These are phyloP conservation scores for Hyperopisus bebe DNA, from an alignment of 2,113 vertebrate genomes.

Conservation along the genomic window DNA sequence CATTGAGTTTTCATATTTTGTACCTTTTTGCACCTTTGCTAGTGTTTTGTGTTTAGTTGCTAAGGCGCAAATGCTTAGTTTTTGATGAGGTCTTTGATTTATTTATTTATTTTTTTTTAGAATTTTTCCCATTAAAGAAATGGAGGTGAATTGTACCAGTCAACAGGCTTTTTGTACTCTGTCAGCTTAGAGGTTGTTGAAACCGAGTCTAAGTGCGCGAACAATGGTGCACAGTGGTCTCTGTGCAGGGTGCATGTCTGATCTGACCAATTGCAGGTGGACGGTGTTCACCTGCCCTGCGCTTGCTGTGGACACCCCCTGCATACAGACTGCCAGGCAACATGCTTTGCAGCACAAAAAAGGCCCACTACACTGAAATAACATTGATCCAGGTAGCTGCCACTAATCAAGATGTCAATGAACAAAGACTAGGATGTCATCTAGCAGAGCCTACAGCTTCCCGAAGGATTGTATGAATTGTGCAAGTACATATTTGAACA, in stretches of 20 bases:
- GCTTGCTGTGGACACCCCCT: conserved; percentile 42
- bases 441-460: background rate
- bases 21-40: background rate
- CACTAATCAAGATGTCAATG: conserved; percentile 31
- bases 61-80: background rate
- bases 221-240: conserved; percentile 19
- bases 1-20: background rate
- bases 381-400: conserved; percentile 52
- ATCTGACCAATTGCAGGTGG: conserved; percentile 46
- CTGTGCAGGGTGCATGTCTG: conserved; percentile 34
- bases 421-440: background rate
- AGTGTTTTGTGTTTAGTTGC: background rate
- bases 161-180: background rate
- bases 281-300: conserved; percentile 52
- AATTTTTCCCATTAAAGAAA: background rate
- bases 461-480: background rate
- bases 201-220: conserved; percentile 33
- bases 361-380: conserved; percentile 37
- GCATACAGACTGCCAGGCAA: conserved; percentile 45
- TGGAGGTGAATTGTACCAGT: background rate
- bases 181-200: background rate
- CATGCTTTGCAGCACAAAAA: conserved; percentile 56
- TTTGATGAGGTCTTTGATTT: background rate
- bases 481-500: background rate
- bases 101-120: background rate